Evolutionary conservation across 2,797 vertebrate species (phyloP).

Genomic region (Sebastes cheni): DNA sequence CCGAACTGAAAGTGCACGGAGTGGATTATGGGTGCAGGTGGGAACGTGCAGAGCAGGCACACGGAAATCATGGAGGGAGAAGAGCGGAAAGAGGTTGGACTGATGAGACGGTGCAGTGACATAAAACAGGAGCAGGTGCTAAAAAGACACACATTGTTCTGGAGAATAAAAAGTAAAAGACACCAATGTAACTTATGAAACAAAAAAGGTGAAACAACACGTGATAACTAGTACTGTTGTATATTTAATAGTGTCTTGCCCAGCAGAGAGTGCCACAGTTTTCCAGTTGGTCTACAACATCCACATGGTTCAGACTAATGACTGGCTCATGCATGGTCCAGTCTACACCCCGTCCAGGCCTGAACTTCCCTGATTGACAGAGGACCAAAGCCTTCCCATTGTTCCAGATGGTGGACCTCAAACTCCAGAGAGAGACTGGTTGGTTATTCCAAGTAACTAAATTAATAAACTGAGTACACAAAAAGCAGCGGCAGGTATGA

Average conservation of each 20-base stretch:
- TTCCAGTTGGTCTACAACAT: slow-evolving; percentile 14
- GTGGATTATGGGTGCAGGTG: slow-evolving; percentile 67
- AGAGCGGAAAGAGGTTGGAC: slow-evolving; percentile 7
- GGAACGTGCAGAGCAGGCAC: slow-evolving; percentile 55
- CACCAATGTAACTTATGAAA: not conserved
- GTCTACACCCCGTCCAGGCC: slow-evolving; percentile 2
- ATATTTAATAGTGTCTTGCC: not conserved
- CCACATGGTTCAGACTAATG: slow-evolving; percentile 47
- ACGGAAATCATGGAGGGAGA: slow-evolving; percentile 16
- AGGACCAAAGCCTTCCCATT: slow-evolving; percentile 1
- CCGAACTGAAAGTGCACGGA: slow-evolving; percentile 19
- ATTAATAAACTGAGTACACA: slow-evolving; percentile 30
- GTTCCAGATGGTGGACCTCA: slow-evolving; percentile 51
- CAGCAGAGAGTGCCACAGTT: slow-evolving; percentile 26
- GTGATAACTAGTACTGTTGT: not conserved
- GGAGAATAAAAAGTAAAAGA: not conserved
- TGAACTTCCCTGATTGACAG: slow-evolving; percentile 17
- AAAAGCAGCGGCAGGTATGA: not conserved
- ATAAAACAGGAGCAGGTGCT: not conserved
- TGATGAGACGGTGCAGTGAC: not conserved
- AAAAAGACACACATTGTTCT: not conserved
- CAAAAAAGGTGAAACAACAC: not conserved
- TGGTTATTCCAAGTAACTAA: slow-evolving; percentile 47
- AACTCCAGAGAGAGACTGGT: slow-evolving; percentile 23
- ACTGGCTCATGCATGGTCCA: slow-evolving; percentile 11